Evolutionary conservation across 2,113 vertebrate species (phyloP).

Genomic region (Sinocyclocheilus maitianheensis): DNA sequence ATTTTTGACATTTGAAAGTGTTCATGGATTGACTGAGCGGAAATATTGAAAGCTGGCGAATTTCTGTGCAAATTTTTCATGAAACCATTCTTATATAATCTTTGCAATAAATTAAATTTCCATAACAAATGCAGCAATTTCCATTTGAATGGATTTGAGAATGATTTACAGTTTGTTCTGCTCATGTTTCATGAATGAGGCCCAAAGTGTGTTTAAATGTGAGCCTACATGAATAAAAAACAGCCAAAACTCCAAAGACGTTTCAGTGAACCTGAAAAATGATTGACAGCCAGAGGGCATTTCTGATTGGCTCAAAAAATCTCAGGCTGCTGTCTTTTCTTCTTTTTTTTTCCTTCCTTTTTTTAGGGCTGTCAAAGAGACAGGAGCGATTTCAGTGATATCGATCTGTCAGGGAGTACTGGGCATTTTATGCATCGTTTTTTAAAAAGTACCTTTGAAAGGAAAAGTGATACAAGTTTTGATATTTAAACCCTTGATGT

Average conservation of each 20-base stretch:
- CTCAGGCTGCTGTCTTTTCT: neutral
- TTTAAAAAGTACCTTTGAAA: neutral
- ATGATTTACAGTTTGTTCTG: neutral
- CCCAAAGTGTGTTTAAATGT: neutral
- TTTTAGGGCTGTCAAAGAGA: neutral
- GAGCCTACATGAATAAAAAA: neutral
- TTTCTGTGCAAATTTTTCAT: neutral
- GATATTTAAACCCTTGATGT: neutral
- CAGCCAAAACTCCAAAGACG: neutral
- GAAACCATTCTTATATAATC: neutral
- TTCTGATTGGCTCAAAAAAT: neutral
- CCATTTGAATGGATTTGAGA: neutral
- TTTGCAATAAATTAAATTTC: neutral
- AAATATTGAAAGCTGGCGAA: neutral
- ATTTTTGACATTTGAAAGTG: neutral
- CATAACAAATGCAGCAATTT: neutral
- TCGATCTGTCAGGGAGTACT: neutral
- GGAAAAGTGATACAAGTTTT: too few species aligned
- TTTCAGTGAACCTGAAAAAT: neutral
- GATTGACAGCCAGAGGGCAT: neutral
- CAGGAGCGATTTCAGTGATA: neutral
- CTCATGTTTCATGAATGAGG: conserved; percentile 27
- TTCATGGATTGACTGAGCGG: neutral
- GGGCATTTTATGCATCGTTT: neutral
- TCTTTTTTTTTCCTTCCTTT: neutral